Evolutionary conservation across 1,140 invertebrate genomes (phyloP), one percentile per base, ranked within the genome.

Genomic region (Papilio glaucus): DNA sequence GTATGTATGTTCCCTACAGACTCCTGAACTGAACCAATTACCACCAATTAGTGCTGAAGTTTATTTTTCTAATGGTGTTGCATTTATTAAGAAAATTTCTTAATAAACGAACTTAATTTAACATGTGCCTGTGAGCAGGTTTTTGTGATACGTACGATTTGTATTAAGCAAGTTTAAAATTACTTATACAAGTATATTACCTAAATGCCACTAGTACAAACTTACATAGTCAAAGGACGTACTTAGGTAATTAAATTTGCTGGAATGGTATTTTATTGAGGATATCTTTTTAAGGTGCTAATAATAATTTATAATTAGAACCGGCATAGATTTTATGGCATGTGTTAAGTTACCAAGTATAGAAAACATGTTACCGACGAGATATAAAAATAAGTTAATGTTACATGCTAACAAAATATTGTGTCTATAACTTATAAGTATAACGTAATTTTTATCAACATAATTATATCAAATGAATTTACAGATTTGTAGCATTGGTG

Each of bases 111-210:
- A n/a, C n/a, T n/a, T n/a, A n/a, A n/a, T n/a, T n/a, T n/a, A n/a
- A n/a, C n/a, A n/a, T n/a, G n/a, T n/a, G n/a, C n/a, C n/a, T n/a
- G n/a, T n/a, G 29, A 3, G 29, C 6, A 33, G 2, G 29, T 33
- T 2, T 33, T 6, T 6, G 29, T 33, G 6, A 3, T 33, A 33
- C 29, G 2, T 33, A 33, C 29, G 21, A 41, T 41, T 41, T 41
- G 39, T 41, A 57, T 57, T 8, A 57, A 57, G 24, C 49, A 57
- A 57, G 49, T 57, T 57, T 24, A 57, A 24, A 57, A 57, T 9
- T 57, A 57, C 10, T 26, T 12, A 26, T 5, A 5, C 10, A 26
- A 57, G 49, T 57, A 57, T 21, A 57, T 57, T 57, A 57, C 21
- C 8, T 57, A 57, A 57, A 57, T 57, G 49, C 49, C 49, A 57